Evolutionary conservation across 2,888 invertebrate species (phyloP).

Genomic region (Pimpla rufipes): DNA sequence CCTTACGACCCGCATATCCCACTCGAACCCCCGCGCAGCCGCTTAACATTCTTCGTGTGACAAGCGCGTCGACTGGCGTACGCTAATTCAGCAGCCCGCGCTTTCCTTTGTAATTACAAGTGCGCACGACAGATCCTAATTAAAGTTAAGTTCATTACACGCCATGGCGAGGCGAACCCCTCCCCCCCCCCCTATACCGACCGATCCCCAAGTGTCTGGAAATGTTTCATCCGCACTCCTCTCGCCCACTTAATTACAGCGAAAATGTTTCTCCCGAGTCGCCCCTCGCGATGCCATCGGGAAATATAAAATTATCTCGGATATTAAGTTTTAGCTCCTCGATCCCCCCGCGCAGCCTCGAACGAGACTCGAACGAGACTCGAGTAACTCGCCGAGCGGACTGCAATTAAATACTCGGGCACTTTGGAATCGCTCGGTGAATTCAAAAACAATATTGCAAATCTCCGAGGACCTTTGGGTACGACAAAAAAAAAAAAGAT

Average conservation of each 20-base stretch:
- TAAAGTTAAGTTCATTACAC: constrained; percentile 40
- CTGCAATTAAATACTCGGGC: constrained; percentile 5
- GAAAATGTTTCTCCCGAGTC: constrained; percentile 33
- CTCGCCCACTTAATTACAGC: constrained; percentile 14
- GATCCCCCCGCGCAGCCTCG: background rate
- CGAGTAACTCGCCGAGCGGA: constrained; percentile 20
- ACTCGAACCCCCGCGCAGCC: background rate
- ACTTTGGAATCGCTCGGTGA: background rate
- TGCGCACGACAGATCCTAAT: constrained; percentile 52
- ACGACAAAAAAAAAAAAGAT: background rate
- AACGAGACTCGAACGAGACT: constrained; percentile 10
- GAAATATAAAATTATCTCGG: constrained; percentile 34
- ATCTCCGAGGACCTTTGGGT: constrained; percentile 1
- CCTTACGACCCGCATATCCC: background rate
- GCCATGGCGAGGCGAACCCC: background rate
- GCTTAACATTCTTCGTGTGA: constrained; percentile 23
- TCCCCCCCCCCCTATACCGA: background rate
- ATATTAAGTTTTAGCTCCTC: constrained; percentile 8
- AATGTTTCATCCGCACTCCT: constrained; percentile 22
- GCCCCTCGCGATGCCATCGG: background rate
- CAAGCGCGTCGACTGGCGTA: constrained; percentile 7
- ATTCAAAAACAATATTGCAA: constrained; percentile 21
- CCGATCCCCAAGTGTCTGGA: background rate
- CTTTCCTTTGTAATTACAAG: constrained; percentile 44
- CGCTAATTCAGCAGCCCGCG: constrained; percentile 1